phyloP scores from a whole-genome alignment of 2,888 invertebrate species.

The Hemithea aestivaria region DNA sequence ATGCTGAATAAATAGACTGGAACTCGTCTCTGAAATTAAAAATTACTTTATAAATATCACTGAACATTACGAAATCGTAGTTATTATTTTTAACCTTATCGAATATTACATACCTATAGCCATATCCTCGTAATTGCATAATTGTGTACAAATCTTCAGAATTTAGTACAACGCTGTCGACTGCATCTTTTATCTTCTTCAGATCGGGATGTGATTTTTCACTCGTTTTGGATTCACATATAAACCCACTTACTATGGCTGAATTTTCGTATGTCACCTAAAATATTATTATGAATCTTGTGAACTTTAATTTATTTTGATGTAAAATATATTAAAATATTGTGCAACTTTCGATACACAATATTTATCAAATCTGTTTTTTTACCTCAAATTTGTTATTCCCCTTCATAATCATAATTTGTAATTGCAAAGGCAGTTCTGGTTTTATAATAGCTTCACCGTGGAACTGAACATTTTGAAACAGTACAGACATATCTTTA shows the following conservation, averaged over 20 bases:
- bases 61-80: neutral
- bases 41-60: no score
- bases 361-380: no score
- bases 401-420: conserved; percentile 32
- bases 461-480: conserved; percentile 27
- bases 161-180: conserved; percentile 22
- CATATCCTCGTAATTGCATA: conserved; percentile 32
- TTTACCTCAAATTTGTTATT: conserved; percentile 36
- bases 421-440: conserved; percentile 22
- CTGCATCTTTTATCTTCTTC: conserved; percentile 12
- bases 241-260: conserved; percentile 29
- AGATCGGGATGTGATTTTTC: conserved; percentile 5
- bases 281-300: conserved; percentile 7
- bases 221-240: conserved; percentile 10
- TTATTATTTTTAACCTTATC: neutral
- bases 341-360: no score
- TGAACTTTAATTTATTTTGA: no score
- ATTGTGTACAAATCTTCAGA: conserved; percentile 36
- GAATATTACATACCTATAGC: conserved; percentile 31
- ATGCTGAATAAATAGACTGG: conserved; percentile 31
- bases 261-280: conserved; percentile 32
- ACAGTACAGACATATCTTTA: conserved; percentile 33
- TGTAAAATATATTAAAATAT: no score
- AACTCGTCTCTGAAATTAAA: conserved; percentile 33
- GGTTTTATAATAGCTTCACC: conserved; percentile 22